Evolutionary conservation across 1,140 invertebrate genomes (phyloP).

Genomic region (Bombus difficillimus): DNA sequence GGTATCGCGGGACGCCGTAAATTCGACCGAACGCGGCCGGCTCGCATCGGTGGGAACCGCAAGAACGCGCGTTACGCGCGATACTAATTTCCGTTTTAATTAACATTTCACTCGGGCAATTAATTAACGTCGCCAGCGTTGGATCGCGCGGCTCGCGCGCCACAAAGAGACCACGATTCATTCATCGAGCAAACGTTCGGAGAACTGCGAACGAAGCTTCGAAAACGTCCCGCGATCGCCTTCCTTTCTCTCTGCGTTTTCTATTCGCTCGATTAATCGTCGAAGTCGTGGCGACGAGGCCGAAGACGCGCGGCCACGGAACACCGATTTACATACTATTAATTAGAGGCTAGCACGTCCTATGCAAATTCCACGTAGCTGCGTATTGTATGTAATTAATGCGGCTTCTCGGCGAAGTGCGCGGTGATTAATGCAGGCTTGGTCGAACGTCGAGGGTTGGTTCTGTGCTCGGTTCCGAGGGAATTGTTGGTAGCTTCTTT

Average conservation of each 20-base stretch:
- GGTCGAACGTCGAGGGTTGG: conserved; percentile 9
- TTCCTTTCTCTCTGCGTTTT: no score
- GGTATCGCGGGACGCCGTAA: conserved; percentile 24
- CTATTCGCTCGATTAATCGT: conserved; percentile 39
- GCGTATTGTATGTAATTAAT: conserved; percentile 65
- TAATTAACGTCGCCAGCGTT: conserved; percentile 51
- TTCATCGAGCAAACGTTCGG: no score
- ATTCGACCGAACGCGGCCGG: conserved; percentile 15
- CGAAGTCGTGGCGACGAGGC: background rate
- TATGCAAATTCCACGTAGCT: conserved; percentile 62
- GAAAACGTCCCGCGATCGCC: no score
- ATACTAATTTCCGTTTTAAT: conserved; percentile 67
- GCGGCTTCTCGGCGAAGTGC: conserved; percentile 58
- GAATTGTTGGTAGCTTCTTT: conserved; percentile 37
- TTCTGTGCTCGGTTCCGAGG: no score
- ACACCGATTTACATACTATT: conserved; percentile 48
- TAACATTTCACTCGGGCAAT: conserved; percentile 63
- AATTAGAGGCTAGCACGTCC: conserved; percentile 59
- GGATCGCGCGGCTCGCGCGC: conserved; percentile 30
- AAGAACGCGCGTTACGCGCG: conserved; percentile 44
- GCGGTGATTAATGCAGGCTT: conserved; percentile 58
- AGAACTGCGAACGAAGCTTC: no score
- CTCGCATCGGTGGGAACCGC: conserved; percentile 19
- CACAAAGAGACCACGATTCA: background rate
- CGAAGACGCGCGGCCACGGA: conserved; percentile 1